Evolutionary conservation across 2,113 vertebrate species (phyloP).

Genomic region (Melanerpes aurifrons): DNA sequence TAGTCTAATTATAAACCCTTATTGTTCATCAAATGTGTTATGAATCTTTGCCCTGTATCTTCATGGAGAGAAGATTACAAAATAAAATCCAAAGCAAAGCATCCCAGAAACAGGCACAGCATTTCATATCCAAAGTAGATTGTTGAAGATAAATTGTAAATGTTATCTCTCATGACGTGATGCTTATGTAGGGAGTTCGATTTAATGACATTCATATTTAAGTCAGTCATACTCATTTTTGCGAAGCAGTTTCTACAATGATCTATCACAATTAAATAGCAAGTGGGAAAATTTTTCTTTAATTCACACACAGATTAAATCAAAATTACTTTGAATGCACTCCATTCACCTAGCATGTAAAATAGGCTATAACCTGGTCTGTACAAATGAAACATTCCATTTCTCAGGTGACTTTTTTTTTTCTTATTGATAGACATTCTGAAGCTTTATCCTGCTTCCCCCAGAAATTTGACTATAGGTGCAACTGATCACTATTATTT

Average conservation of each 20-base stretch:
- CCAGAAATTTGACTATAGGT: not conserved
- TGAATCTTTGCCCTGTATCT: not conserved
- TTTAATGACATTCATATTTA: not conserved
- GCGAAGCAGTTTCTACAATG: not conserved
- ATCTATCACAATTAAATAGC: not conserved
- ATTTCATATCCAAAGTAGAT: not conserved
- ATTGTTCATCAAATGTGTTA: not conserved
- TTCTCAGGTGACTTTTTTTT: slow-evolving; percentile 19
- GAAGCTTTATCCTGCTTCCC: not conserved
- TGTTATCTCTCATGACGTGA: not conserved
- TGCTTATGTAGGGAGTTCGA: not conserved
- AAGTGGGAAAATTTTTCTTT: not conserved
- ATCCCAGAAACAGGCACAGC: not conserved
- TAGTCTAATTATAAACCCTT: not conserved
- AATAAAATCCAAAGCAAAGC: not conserved
- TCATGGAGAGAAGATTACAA: not conserved
- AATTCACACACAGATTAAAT: not conserved
- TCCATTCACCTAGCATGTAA: not conserved
- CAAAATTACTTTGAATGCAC: not conserved
- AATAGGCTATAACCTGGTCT: not conserved
- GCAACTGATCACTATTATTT: slow-evolving; percentile 55
- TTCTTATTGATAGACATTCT: not conserved
- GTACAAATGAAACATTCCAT: not conserved
- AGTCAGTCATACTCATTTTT: not conserved
- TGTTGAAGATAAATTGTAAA: slow-evolving; percentile 1